Conservation (phyloP, 2,797 vertebrate genomes). For the Sebastes vulpes region DNA sequence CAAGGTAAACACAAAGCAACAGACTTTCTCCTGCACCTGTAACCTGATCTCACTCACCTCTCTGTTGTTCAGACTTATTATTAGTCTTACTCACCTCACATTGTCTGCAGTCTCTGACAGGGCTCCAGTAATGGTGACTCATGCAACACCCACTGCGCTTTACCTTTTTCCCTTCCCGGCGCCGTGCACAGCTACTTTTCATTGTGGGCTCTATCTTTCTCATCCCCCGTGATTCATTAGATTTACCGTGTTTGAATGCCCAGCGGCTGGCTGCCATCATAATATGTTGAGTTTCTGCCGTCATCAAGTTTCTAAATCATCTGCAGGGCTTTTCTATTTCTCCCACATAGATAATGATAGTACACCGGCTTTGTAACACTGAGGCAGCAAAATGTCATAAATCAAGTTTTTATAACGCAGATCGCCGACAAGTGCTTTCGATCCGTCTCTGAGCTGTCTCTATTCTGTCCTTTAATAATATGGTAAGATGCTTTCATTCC, state of each 20-base stretch:
- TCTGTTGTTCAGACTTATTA: conserved; percentile 51
- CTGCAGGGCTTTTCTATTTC: conserved; percentile 65
- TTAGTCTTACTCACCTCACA: conserved; percentile 60
- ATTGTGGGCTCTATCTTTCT: conserved; percentile 31
- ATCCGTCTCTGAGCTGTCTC: conserved; percentile 26
- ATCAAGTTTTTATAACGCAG: conserved; percentile 58
- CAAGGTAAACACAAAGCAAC: conserved; percentile 10
- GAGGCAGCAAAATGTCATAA: conserved; percentile 48
- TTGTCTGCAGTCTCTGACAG: conserved; percentile 50
- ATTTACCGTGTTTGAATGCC: conserved; percentile 64
- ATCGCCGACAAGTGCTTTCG: conserved; percentile 16
- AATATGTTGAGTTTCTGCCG: conserved; percentile 57
- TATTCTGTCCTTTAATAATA: conserved; percentile 37
- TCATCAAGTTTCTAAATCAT: conserved; percentile 71
- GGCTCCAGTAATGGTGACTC: conserved; percentile 69
- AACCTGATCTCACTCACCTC: conserved; percentile 51
- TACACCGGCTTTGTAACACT: conserved; percentile 34
- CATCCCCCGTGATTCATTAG: conserved; percentile 66
- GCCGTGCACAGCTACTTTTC: conserved; percentile 46
- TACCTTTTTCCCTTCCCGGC: conserved; percentile 36
- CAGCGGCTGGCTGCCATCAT: conserved; percentile 58
- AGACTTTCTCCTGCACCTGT: conserved; percentile 54
- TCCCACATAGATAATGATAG: conserved; percentile 60
- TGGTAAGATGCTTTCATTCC: conserved; percentile 1
- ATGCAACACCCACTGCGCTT: conserved; percentile 52